Percentiles rank a stretch among this genome's conserved stretches.
Evolutionary conservation across 2,888 invertebrate species (phyloP).

Genomic region (Epistrophella euchroma): DNA sequence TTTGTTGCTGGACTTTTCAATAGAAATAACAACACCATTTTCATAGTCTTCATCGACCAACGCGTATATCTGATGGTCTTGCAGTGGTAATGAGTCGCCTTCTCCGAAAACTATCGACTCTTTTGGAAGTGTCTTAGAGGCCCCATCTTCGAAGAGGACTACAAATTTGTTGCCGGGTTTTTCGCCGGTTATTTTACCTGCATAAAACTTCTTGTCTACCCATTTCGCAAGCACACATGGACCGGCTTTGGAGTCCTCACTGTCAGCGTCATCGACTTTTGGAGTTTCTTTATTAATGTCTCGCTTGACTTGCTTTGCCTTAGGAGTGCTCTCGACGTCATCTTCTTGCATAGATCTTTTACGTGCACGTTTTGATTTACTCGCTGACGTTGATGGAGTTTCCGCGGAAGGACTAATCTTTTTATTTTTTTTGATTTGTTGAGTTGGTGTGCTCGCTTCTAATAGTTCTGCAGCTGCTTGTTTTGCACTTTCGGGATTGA

Average conservation of each 20-base stretch:
- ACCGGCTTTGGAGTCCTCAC: constrained; percentile 75
- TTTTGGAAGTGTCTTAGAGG: constrained; percentile 85
- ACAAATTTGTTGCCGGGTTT: constrained; percentile 86
- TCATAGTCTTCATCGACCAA: constrained; percentile 86
- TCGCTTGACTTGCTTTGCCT: constrained; percentile 70
- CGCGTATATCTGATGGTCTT: constrained; percentile 86
- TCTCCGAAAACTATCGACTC: constrained; percentile 87
- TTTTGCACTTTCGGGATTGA: constrained; percentile 57
- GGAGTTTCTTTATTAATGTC: constrained; percentile 58
- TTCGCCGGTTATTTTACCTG: constrained; percentile 86
- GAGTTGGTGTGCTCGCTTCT: constrained; percentile 47
- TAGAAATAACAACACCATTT: constrained; percentile 84
- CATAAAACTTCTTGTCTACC: constrained; percentile 88
- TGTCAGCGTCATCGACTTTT: constrained; percentile 55
- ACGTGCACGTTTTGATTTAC: constrained; percentile 65
- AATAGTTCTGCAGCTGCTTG: not conserved
- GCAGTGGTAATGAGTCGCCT: constrained; percentile 83
- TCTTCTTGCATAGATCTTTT: constrained; percentile 69
- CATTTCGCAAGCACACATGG: constrained; percentile 87
- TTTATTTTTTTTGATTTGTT: constrained; percentile 56
- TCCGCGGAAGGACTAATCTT: constrained; percentile 64
- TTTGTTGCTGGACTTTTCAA: constrained; percentile 83
- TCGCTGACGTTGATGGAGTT: constrained; percentile 62
- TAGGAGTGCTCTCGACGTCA: constrained; percentile 72
- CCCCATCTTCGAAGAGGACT: constrained; percentile 88